These are phyloP conservation scores for Oryctolagus cuniculus DNA, from an alignment of 2,113 vertebrate genomes.

Conservation along the genomic window mOryCun1.1 NC_091442.1:94651001-94651500, in stretches of 20 bases:
- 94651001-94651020: constrained; percentile 24
- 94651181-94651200: not conserved
- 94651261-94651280: not conserved
- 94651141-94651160: not conserved
- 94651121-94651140: not conserved
- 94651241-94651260: not conserved
- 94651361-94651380: not conserved
- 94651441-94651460: not conserved
- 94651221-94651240: not conserved
- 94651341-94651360: not conserved
- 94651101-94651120: not conserved
- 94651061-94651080: not conserved
- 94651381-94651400: not conserved
- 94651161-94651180: not conserved
- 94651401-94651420: not conserved
- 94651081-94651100: constrained; percentile 26
- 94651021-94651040: constrained; percentile 16
- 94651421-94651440: not conserved
- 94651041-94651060: not conserved
- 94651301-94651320: not conserved
- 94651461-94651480: not conserved
- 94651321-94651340: not conserved
- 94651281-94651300: not conserved
- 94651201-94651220: not conserved
- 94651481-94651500: too few species aligned